Conservation (phyloP, 2,113 vertebrate genomes). For the Sitta europaea region DNA sequence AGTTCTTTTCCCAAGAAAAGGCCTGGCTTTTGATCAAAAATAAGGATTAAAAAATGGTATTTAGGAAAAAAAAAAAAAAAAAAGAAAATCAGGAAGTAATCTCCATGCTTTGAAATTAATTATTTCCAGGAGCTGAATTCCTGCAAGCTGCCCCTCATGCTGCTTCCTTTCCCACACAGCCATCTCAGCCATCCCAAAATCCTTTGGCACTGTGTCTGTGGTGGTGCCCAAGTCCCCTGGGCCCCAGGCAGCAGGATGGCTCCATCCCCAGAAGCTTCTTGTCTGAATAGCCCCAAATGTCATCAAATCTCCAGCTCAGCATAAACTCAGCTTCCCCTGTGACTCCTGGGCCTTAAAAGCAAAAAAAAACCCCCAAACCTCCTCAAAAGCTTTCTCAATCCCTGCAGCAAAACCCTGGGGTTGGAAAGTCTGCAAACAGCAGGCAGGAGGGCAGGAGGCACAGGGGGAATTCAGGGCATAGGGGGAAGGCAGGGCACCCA, state of each 20-base stretch:
- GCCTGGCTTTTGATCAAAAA: not conserved
- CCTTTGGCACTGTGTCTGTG: accelerated
- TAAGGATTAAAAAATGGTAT: not conserved
- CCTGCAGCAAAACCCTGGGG: not conserved
- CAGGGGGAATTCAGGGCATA: not conserved
- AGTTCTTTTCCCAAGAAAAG: not conserved
- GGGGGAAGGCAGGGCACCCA: not conserved
- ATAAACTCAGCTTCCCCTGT: not conserved
- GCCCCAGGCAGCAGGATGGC: not conserved
- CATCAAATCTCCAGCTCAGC: not conserved
- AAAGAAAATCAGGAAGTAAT: not conserved
- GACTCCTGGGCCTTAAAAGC: not conserved
- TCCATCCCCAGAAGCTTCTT: not conserved
- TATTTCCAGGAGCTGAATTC: not conserved
- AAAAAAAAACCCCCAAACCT: not conserved
- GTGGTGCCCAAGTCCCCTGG: not conserved
- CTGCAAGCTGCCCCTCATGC: not conserved
- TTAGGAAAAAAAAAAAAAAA: not conserved
- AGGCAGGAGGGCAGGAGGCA: not conserved
- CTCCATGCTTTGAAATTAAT: not conserved
- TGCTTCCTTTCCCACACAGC: not conserved
- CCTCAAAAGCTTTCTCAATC: not conserved
- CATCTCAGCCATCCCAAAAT: not conserved
- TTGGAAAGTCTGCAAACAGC: not conserved
- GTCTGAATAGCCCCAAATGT: not conserved